Base-by-base conservation (phyloP, 2,888 invertebrate species). In the Pachymerium ferrugineum region DNA sequence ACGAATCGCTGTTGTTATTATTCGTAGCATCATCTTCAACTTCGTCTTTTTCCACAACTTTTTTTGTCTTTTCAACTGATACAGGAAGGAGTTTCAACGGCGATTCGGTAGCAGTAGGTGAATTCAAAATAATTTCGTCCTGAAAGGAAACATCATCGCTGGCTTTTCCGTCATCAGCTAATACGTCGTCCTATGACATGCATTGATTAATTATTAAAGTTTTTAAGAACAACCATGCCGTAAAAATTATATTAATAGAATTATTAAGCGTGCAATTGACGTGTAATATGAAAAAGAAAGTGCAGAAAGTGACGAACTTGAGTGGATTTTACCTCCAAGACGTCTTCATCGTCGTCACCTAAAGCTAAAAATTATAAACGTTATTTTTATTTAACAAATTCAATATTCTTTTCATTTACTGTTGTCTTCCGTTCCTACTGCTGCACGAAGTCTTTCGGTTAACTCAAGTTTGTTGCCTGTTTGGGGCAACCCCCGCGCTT, bases 141-240 rank as follows among this genome's bases (percentile, higher is more conserved):
- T 69, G 30, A 31, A 30, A 69, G 4, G 31, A 69, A 33, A 19
- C 33, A 19, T 35, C 38, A 12, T 69, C 31, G 54, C 25, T 54
- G 25, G 54, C 54, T 69, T 30, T 16, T 30, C 6, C 33, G 69
- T 69, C 69, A 33, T 69, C 69, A 12, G 69, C 69, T 69, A 69
- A 69, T 6, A 30, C 69, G 29, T 69, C 69, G n/a, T 69, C 69
- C 69, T 69, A 16, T 12, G 19, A 54, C 54, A 54, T 54, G 54
- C 54, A 54, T 54, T 54, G 22, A 16, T 6, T 16, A 14, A 22
- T 4, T 19, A 54, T 54, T 54, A 25, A 4, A 25, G 25, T 25
- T 54, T 47, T 47, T 47, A 16, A n/a, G 3, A 6, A 19, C 16
- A 25, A 54, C 3, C 8, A 16, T 47, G n/a, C n/a, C n/a, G n/a